Conservation (phyloP, 2,888 invertebrate genomes). For the Tanypteryx hageni region DNA sequence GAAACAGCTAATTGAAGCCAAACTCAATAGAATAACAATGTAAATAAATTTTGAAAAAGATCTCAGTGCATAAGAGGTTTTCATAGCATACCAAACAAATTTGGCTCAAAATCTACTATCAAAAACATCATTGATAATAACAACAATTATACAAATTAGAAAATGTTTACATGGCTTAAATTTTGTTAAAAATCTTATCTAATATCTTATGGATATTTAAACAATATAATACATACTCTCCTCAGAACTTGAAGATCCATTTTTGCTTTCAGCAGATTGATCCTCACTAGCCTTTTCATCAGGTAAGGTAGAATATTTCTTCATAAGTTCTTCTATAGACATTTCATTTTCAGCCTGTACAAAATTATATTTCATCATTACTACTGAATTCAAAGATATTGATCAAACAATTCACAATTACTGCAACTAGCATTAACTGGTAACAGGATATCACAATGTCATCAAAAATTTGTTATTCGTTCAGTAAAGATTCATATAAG, state of each 20-base stretch:
- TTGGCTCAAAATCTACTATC: slow-evolving; percentile 58
- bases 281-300: slow-evolving; percentile 70
- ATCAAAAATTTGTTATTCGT: too few species aligned
- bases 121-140: not conserved
- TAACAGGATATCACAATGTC: too few species aligned
- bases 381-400: too few species aligned
- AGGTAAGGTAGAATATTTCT: slow-evolving; percentile 80
- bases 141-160: not conserved
- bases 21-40: not conserved
- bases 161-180: not conserved
- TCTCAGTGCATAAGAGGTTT: not conserved
- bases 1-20: not conserved
- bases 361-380: not conserved
- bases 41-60: not conserved
- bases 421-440: too few species aligned
- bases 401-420: too few species aligned
- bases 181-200: not conserved
- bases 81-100: slow-evolving; percentile 14
- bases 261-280: slow-evolving; percentile 66
- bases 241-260: slow-evolving; percentile 68
- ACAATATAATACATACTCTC: slow-evolving; percentile 65
- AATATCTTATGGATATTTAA: not conserved
- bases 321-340: slow-evolving; percentile 87
- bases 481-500: too few species aligned
- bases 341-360: slow-evolving; percentile 85